These are phyloP conservation scores for Sceloporus undulatus DNA, from an alignment of 2,113 vertebrate genomes.

Conservation along the genomic window DNA sequence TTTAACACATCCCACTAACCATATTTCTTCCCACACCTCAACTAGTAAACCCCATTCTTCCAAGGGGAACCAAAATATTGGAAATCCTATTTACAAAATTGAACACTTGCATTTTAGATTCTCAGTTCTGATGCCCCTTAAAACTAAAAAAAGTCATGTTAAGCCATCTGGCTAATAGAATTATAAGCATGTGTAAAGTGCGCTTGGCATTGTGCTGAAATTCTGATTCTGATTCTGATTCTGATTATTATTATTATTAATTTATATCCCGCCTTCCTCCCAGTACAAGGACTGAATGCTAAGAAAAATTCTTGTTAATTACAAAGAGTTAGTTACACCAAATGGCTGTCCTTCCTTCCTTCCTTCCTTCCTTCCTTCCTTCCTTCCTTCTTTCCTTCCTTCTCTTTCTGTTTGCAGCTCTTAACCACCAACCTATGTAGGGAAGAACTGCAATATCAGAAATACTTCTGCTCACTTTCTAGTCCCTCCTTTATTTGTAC, in stretches of 20 bases:
- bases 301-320: background rate
- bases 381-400: background rate
- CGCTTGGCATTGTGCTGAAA: no score
- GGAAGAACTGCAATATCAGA: background rate
- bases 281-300: background rate
- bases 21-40: no score
- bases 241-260: background rate
- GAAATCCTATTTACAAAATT: background rate
- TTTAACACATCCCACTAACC: no score
- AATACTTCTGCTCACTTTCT: slow-evolving; percentile 7
- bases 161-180: background rate
- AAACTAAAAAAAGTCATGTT: background rate
- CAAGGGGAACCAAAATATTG: background rate
- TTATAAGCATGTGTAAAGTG: background rate
- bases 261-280: no score
- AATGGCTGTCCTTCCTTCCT: no score
- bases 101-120: background rate
- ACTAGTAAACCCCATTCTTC: background rate
- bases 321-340: no score
- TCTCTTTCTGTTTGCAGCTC: background rate
- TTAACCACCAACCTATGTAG: no score
- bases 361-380: background rate
- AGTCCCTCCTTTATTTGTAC: background rate
- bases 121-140: background rate
- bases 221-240: no score